Evolutionary conservation across 1,140 invertebrate species (phyloP), one percentile per base, ranked within the genome.

Genomic region (Drosophila orena): DNA sequence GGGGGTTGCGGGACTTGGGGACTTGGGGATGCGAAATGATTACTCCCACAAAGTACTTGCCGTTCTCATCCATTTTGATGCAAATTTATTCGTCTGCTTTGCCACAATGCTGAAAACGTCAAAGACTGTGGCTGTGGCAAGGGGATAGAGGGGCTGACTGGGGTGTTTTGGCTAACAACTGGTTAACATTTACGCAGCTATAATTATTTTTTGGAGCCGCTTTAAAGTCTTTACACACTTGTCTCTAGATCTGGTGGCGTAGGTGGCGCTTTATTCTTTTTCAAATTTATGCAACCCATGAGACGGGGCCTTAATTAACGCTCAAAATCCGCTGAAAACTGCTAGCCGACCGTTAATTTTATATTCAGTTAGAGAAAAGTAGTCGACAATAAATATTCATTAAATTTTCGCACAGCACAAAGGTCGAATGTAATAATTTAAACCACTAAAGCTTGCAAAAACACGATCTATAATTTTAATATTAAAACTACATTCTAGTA

Each of bases 201-300:
- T 71, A 50, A 71, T 71, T 50, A 71, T 70, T 35, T 68, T 66
- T 40, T 24, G 37, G 17, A 15, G 68, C 53, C 44, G 53, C 54
- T 38, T 72, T 59, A 70, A 70, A 69, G 65, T 71, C 68, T 72
- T 59, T 77, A 77, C 74, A 69, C 73, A 77, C 74, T 77, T 77
- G 55, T 69, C 55, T 69, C 73, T 55, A 49, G 38, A 30, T 60
- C 49, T 57, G 30, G n/a, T 34, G 35, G 35, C 64, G 64, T 37
- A 11, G 70, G 49, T 40, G 42, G 42, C 15, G 27, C 44, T 15
- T 40, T 73, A 52, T 52, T 55, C 72, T 77, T 77, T 76, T 54
- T 57, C 49, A 75, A 53, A 57, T 60, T 77, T 66, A 77, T 69
- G 46, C 61, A 54, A 44, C 74, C 62, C 73, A 77, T 77, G 60